Base-by-base conservation (phyloP, 2,888 invertebrate genomes). In the Latheticus oryzae region DNA sequence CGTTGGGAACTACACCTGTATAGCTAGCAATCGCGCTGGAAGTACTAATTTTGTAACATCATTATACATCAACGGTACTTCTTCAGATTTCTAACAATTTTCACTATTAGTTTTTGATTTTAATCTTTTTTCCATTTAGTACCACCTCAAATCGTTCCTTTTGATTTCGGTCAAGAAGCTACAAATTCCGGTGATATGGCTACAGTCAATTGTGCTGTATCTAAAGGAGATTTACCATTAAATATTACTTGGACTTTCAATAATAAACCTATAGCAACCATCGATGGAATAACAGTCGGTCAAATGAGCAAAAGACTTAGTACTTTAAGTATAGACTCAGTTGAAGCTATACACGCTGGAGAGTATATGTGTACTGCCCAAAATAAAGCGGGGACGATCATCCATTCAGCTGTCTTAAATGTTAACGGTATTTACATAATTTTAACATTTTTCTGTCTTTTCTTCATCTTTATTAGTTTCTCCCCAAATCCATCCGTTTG, bases 161-260 rank as follows among this genome's bases (percentile, higher is more conserved):
- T 91, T 71, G 84, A 86, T 71, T 91, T 90, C 75, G 90, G 89
- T 61, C 88, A 89, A 63, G 87, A 87, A 63, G 82, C 85, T 42
- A 81, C 84, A 35, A 74, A 78, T 63, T 67, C 73, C 2, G 75
- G 74, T 1, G 76, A 76, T 21, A 64, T 72, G 30, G 67, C 69
- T 7, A 67, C 73, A 1, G 58, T 72, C 1, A 64, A 62, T 45
- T 92, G 91, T 75, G 84, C 86, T 26, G 88, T 88, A 13, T 85
- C 83, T 65, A 88, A 89, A 76, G 91, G 93, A 19, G 93, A 93
- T 76, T 61, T 87, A 60, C 93, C 93, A 5, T 80, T 93, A 50
- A 84, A 84, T 62, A 88, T 93, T 56, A 82, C 83, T 38, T 93
- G 92, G 92, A 84, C 81, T 30, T 83, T 84, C 69, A 81, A 84